phyloP scores from a whole-genome alignment of 2,797 vertebrate species.

The Pipistrellus kuhlii region DNA sequence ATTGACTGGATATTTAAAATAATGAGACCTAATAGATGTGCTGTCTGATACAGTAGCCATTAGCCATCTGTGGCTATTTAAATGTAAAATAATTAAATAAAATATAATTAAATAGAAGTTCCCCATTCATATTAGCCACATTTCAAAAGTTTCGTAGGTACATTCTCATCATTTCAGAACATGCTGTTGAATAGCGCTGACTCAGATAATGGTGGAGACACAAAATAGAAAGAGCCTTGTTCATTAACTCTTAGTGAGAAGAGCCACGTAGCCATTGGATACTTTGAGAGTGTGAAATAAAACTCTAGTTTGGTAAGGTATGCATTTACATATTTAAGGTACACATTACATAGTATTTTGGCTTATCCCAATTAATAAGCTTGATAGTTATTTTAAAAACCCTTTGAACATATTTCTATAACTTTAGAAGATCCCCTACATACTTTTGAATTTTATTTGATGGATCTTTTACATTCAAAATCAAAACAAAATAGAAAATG shows the following conservation, averaged over 20 bases:
- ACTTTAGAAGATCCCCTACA: not conserved
- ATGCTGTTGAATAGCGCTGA: not conserved
- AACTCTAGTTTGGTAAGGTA: not conserved
- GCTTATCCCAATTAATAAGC: not conserved
- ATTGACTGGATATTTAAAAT: conserved; percentile 15
- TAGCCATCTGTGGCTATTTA: not conserved
- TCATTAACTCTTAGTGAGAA: not conserved
- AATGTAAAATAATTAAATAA: conserved; percentile 44
- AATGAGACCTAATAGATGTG: not conserved
- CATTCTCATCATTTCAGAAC: not conserved
- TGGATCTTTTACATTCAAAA: not conserved
- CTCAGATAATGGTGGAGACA: not conserved
- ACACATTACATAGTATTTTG: conserved; percentile 14
- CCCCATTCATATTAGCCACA: not conserved
- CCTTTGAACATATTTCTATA: not conserved
- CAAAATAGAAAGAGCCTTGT: not conserved
- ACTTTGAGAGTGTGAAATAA: conserved; percentile 31
- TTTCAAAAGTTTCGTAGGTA: not conserved
- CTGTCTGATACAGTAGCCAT: not conserved
- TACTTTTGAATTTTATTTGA: not conserved
- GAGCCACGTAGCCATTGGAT: not conserved
- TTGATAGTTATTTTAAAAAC: not conserved
- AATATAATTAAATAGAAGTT: conserved; percentile 11
- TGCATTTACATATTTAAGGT: not conserved
- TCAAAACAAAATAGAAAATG: not conserved